Evolutionary conservation across 2,888 invertebrate species (phyloP), one percentile per base, ranked within the genome.

Genomic region (Dynastes grantii): DNA sequence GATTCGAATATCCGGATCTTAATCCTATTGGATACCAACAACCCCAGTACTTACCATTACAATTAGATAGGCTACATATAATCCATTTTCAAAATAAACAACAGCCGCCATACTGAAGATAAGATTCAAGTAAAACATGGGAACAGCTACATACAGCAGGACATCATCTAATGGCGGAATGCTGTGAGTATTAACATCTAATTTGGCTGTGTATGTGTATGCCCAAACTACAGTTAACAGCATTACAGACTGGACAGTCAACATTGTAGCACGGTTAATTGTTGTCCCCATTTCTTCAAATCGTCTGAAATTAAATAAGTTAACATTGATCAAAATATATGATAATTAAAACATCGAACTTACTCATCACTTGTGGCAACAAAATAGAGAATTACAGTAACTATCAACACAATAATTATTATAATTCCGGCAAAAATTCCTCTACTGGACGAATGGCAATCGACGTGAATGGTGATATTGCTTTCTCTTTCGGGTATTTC

Each of bases 401-500:
- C 91, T 81, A 92, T 89, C 22, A 91, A 90, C 32, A 92, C 86
- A 1, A 92, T 89, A 76, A 92, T 88, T 87, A 87, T 90, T 87
- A 84, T 90, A 88, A 87, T 91, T 2, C 95, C 95, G 5, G 91
- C 89, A 87, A 95, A 95, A 32, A 95, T 89, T 1, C 95, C 95
- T 79, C 92, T 92, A 89, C 94, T 95, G 76, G 95, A 93, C 1
- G 95, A 93, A 85, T 94, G 93, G 85, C 95, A 95, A 88, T 95
- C 95, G 16, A 79, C 93, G 84, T 93, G 90, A 81, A 94, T 91
- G 64, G 93, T 91, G 51, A 93, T 88, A 84, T 91, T 92, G 82
- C 91, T 91, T 67, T 78, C 78, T 55, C 68, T 71, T 22, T 79
- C 78, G 22, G 76, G 76, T 6, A 32, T 51, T 27, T 67, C 75